Percentiles rank a stretch among this genome's conserved stretches.
Evolutionary conservation across 2,797 vertebrate genomes (phyloP).

Genomic region (Meda fulgida): DNA sequence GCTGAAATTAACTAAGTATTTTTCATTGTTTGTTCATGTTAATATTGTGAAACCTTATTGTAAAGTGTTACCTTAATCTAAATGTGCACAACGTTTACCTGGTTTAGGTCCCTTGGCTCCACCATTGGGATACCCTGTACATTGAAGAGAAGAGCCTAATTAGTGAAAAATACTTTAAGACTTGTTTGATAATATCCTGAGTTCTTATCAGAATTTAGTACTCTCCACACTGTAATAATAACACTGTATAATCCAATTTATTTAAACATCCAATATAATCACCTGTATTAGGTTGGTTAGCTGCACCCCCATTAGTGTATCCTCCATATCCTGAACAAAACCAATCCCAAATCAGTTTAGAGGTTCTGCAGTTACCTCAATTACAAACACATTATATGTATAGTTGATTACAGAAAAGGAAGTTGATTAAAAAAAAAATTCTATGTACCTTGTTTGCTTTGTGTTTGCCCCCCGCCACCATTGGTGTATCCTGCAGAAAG

Average conservation of each 20-base stretch:
- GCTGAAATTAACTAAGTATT: not conserved
- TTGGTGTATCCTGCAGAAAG: not conserved
- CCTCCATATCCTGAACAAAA: conserved; percentile 49
- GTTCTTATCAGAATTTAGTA: conserved; percentile 1
- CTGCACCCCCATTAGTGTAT: conserved; percentile 39
- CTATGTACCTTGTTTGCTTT: not conserved
- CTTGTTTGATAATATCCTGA: not conserved
- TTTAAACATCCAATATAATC: not conserved
- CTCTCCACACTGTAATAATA: not conserved
- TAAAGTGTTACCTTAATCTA: not conserved
- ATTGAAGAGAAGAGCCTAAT: conserved; percentile 58
- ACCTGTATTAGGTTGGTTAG: conserved; percentile 55
- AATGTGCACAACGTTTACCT: conserved; percentile 15
- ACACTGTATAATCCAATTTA: not conserved
- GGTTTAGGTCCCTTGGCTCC: not conserved
- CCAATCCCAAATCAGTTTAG: not conserved
- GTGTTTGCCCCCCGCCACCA: not conserved
- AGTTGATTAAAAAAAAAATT: not conserved
- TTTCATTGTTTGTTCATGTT: too few relatives aligned
- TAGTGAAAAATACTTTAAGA: not conserved
- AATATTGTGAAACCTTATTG: not conserved
- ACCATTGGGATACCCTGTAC: conserved; percentile 53
- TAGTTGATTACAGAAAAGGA: not conserved
- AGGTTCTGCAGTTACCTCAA: not conserved
- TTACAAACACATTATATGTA: not conserved